These are phyloP conservation scores for Scolopax mira DNA, from an alignment of 2,113 vertebrate genomes.

Conservation along the genomic window DNA sequence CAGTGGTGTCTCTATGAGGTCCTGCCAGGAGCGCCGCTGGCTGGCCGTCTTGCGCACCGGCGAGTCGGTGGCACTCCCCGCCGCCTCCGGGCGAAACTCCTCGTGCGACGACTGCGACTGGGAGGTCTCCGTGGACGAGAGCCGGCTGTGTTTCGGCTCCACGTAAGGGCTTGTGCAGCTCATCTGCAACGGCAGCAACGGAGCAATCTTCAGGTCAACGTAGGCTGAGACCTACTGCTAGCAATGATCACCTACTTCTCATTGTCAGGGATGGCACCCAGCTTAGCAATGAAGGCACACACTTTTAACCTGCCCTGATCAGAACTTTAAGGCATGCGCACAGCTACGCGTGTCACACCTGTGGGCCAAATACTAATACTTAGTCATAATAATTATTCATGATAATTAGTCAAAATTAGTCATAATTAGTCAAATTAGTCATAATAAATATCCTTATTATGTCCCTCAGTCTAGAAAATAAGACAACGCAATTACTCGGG, in stretches of 20 bases:
- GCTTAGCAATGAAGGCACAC: neutral
- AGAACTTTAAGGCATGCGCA: neutral
- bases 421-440: neutral
- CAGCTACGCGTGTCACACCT: neutral
- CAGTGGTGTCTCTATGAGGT: conserved; percentile 95
- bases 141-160: conserved; percentile 90
- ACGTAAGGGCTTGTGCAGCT: conserved; percentile 89
- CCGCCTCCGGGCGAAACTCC: conserved; percentile 90
- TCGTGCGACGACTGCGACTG: conserved; percentile 96
- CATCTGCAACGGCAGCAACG: conserved; percentile 70
- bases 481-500: neutral
- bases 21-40: conserved; percentile 97
- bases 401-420: neutral
- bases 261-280: rapidly evolving
- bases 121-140: conserved; percentile 96
- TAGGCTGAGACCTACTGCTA: rapidly evolving
- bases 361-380: neutral
- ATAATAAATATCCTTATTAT: neutral
- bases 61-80: conserved; percentile 83
- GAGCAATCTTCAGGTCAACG: neutral
- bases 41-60: conserved; percentile 92
- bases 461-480: neutral
- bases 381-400: neutral
- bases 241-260: rapidly evolving
- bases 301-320: neutral